Base-by-base conservation (phyloP, 2,797 vertebrate species). In the Rhyacichthys aspro region DNA sequence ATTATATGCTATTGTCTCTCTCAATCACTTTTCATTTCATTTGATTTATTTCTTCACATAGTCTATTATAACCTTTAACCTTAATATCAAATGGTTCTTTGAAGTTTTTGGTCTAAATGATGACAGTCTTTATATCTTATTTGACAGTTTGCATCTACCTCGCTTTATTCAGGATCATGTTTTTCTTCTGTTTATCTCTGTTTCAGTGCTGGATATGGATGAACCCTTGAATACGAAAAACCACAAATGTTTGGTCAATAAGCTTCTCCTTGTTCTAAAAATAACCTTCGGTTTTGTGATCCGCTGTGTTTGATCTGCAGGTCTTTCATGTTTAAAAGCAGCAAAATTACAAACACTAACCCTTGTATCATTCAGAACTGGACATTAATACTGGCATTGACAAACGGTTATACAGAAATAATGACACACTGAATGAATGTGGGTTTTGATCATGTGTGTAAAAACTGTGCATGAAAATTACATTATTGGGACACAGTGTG, bases 11-110 rank as follows among this genome's bases (percentile, higher is more conserved):
- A 34, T 18, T 18, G 28, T 56, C 23, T 45, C 15, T 32, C 33
- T 63, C 34, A 61, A 53, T 23, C 50, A 41, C 36, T n/a, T 6
- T 6, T 39, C 17, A 53, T 39, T 53, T 53, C 9, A 53, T 53
- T 39, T 7, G 16, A 23, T 39, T 18, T 19, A 19, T 52, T 52
- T 17, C 12, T 37, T 6, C 11, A 11, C 16, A 38, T 34, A 34
- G 34, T 18, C 33, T 38, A 52, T 11, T 7, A 6, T 53, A 18
- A 53, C 36, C 50, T 53, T 41, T 41, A 8, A 38, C 37, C 37
- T 5, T 38, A 11, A 38, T 38, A 11, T 11, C 5, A 38, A 38
- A 38, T 38, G 11, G 10, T 11, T 38, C 12, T 12, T 12, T 11
- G 10, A 11, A 1, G 11, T 38, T 28, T 28, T 28, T 28, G 23